Percentiles rank a stretch among this genome's conserved stretches.
Evolutionary conservation across 2,113 vertebrate genomes (phyloP).

Genomic region (Halcyon malimbica): DNA sequence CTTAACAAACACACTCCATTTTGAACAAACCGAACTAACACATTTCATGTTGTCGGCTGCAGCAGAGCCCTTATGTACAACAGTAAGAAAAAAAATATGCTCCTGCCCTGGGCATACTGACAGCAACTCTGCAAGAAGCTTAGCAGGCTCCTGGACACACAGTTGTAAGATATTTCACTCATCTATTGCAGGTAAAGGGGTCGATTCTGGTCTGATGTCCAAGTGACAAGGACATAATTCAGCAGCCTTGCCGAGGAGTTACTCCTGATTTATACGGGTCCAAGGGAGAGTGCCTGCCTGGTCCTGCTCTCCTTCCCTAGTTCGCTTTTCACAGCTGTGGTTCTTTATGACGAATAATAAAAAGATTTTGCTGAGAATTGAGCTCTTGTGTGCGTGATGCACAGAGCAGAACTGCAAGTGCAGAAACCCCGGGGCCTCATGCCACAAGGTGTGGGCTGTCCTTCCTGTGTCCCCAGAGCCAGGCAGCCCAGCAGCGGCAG

Average conservation of each 20-base stretch:
- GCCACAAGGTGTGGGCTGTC: neutral
- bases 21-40: conserved; percentile 37
- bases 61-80: conserved; percentile 48
- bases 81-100: conserved; percentile 7
- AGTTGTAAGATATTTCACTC: neutral
- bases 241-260: neutral
- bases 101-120: conserved; percentile 31
- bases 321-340: neutral
- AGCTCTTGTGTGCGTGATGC: neutral
- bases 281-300: neutral
- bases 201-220: neutral
- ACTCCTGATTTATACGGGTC: neutral
- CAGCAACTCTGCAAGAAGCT: conserved; percentile 28
- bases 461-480: neutral
- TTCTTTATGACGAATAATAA: conserved; percentile 44
- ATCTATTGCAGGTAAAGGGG: conserved; percentile 5
- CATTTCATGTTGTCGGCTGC: conserved; percentile 47
- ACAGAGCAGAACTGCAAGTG: neutral
- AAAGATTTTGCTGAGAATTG: conserved; percentile 49
- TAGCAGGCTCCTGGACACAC: neutral
- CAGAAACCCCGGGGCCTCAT: neutral
- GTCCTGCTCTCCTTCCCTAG: neutral
- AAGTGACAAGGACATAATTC: neutral
- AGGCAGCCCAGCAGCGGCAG: neutral
- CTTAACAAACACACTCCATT: conserved; percentile 62